Base-by-base conservation (phyloP, 2,797 vertebrate species). In the Malurus splendens region DNA sequence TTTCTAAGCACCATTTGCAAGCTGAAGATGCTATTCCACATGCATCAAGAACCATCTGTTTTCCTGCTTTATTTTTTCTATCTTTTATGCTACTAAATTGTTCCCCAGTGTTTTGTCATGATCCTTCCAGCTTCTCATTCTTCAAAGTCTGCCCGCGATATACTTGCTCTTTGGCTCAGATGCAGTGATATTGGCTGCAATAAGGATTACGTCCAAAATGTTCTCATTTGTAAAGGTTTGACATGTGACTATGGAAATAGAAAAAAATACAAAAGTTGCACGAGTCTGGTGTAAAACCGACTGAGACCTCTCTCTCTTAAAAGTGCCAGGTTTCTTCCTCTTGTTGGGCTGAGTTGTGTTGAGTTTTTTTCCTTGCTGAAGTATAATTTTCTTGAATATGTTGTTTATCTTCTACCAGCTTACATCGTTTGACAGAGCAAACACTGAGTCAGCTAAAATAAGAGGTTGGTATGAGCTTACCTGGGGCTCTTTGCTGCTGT, bases 341-440 rank as follows among this genome's bases (percentile, higher is more conserved):
- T 18, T 32, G 12, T 70, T 85, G 55, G 17, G 24, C 36, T 80
- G 47, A 36, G 32, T 39, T 77, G 25, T 30, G 19, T n/a, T 81
- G 56, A 3, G 0, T 38, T 71, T 70, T 84, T 86, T 84, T 66
- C 7, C 48, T 73, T 85, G 36, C 17, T 62, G 30, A 81, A 66
- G 12, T 82, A 18, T 50, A 25, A 15, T 89, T 72, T 87, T 68
- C 70, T 75, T 68, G 48, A 94, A 57, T 38, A n/a, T 82, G 4
- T 45, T 90, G n/a, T 92, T 94, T 96, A 52, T 95, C 71, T 90
- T 52, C 75, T 96, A 76, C 86, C 93, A 99, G 99, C 97, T 99
- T 86, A 99, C 98, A 6, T 98, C 99, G 0, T 99, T 99, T 96
- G 99, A 99, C 97, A 97, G 99, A 96, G 96, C 94, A 55, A 98